phyloP scores from a whole-genome alignment of 2,113 vertebrate genomes.

The Regulus satrapa region DNA sequence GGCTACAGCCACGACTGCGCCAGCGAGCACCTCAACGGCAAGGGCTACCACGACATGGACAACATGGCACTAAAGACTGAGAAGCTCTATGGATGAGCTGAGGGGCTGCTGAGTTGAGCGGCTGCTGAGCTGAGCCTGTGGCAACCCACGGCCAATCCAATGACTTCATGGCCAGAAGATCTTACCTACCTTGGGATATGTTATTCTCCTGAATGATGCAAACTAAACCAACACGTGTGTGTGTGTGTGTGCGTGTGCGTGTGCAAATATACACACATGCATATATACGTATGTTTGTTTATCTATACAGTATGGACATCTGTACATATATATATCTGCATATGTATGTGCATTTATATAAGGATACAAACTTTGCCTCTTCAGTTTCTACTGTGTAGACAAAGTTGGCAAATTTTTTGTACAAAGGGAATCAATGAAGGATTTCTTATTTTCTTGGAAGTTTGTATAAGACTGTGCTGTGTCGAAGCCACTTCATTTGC shows the following conservation, averaged over 20 bases:
- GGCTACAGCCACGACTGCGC: slow-evolving; percentile 83
- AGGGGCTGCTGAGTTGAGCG: slow-evolving; percentile 80
- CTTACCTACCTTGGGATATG: background rate
- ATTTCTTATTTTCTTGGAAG: slow-evolving; percentile 59
- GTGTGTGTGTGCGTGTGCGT: background rate
- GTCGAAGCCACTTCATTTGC: slow-evolving; percentile 39
- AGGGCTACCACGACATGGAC: slow-evolving; percentile 83
- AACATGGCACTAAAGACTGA: slow-evolving; percentile 77
- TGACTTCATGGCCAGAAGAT: slow-evolving; percentile 5
- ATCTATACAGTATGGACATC: slow-evolving; percentile 3
- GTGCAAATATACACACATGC: background rate
- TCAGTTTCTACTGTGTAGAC: slow-evolving; percentile 75
- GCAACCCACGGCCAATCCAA: background rate
- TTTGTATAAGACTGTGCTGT: slow-evolving; percentile 45
- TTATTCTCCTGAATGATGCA: background rate
- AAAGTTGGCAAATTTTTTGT: slow-evolving; percentile 65
- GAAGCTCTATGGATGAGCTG: slow-evolving; percentile 83
- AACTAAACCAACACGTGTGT: background rate
- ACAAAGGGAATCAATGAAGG: slow-evolving; percentile 69
- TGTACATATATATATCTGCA: slow-evolving; percentile 10
- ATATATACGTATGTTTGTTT: background rate
- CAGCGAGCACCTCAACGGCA: slow-evolving; percentile 91
- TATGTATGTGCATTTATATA: background rate
- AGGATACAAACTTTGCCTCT: slow-evolving; percentile 60
- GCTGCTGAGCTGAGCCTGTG: background rate